phyloP scores from a whole-genome alignment of 2,888 invertebrate species.

The Eilema depressum region DNA sequence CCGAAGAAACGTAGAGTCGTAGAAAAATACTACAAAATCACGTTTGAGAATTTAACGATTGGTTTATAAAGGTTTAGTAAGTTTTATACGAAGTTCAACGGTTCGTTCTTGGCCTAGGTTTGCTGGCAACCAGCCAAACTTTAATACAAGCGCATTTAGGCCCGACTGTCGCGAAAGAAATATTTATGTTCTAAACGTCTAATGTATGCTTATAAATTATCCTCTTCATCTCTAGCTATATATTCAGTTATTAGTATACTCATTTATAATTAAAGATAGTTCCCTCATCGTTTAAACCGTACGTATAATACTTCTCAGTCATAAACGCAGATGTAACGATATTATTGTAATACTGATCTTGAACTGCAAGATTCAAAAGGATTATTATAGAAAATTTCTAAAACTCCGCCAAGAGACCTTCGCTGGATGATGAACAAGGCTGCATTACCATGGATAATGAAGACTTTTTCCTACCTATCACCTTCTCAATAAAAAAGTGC shows the following conservation, averaged over 20 bases:
- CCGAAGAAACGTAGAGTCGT: slow-evolving; percentile 31
- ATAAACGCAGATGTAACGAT: not conserved
- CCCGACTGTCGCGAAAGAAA: slow-evolving; percentile 51
- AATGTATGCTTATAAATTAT: slow-evolving; percentile 19
- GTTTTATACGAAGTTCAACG: slow-evolving; percentile 57
- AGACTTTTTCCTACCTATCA: too few relatives aligned
- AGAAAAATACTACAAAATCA: slow-evolving; percentile 28
- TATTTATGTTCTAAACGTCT: slow-evolving; percentile 40
- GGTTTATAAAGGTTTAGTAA: slow-evolving; percentile 46
- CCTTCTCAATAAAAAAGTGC: too few relatives aligned
- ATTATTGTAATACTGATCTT: not conserved
- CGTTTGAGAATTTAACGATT: slow-evolving; percentile 3
- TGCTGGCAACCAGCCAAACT: slow-evolving; percentile 55
- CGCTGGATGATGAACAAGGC: too few relatives aligned
- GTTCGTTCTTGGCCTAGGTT: slow-evolving; percentile 38
- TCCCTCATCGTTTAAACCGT: not conserved
- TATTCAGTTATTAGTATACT: slow-evolving; percentile 6
- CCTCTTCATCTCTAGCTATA: slow-evolving; percentile 8
- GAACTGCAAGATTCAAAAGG: too few relatives aligned
- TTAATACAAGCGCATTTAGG: slow-evolving; percentile 47
- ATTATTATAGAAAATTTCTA: too few relatives aligned
- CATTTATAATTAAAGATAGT: not conserved
- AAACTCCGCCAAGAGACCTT: too few relatives aligned
- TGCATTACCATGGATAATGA: too few relatives aligned
- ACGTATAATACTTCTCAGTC: not conserved